Conservation (phyloP, 2,113 vertebrate genomes). For the Odontophorus gujanensis region DNA sequence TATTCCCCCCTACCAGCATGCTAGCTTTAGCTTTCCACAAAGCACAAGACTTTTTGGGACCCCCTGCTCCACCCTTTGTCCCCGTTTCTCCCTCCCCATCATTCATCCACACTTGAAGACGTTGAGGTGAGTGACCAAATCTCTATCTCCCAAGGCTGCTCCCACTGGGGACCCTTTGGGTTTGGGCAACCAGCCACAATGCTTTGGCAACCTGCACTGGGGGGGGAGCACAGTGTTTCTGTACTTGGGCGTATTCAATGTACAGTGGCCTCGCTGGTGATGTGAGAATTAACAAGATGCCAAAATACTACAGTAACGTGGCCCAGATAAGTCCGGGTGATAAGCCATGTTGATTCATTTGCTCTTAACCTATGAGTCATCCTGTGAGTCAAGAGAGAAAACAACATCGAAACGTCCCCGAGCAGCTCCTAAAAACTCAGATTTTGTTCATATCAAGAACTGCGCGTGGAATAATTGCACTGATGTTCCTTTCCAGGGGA, state of each 20-base stretch:
- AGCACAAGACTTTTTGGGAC: background rate
- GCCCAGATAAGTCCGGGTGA: conserved; percentile 31
- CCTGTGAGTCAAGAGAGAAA: conserved; percentile 34
- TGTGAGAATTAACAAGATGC: background rate
- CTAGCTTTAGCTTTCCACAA: background rate
- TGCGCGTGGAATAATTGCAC: background rate
- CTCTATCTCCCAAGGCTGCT: rapidly evolving
- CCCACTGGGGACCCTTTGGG: background rate
- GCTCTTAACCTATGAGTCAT: conserved; percentile 43
- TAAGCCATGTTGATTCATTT: background rate
- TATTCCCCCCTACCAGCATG: background rate
- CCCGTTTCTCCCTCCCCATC: rapidly evolving
- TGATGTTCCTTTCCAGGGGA: background rate
- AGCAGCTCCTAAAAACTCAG: background rate
- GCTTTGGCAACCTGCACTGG: background rate
- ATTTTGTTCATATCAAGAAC: background rate
- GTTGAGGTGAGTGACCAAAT: rapidly evolving
- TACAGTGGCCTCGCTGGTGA: rapidly evolving
- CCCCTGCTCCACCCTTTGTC: rapidly evolving
- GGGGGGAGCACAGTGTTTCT: background rate
- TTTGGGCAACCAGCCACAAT: rapidly evolving
- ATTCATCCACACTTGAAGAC: background rate
- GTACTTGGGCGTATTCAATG: background rate
- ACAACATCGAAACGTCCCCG: background rate
- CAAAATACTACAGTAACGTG: background rate